A percentile compares a stretch with the other conserved stretches of the same genome.
Evolutionary conservation across 2,797 vertebrate species (phyloP).

Genomic region (Pterois miles): DNA sequence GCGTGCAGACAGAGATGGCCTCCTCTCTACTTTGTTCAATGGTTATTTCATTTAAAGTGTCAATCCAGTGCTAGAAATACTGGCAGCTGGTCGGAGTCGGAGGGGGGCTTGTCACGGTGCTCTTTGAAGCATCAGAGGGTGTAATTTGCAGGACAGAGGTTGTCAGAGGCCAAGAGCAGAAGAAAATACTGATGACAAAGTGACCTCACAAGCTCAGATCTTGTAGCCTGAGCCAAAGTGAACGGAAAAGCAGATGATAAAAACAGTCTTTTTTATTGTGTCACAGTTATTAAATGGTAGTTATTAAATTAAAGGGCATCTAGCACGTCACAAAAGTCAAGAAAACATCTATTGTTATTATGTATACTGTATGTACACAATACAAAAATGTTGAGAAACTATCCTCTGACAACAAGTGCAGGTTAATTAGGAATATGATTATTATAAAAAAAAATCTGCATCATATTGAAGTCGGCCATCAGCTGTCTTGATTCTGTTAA

Average conservation of each 20-base stretch:
- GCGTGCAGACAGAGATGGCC: slow-evolving; percentile 62
- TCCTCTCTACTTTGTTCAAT: slow-evolving; percentile 54
- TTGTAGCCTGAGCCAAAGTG: slow-evolving; percentile 21
- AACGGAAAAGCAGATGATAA: slow-evolving; percentile 34
- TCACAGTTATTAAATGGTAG: neutral
- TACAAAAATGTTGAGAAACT: neutral
- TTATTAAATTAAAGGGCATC: neutral
- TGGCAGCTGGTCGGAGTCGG: slow-evolving; percentile 57
- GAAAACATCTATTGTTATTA: neutral
- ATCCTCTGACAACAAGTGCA: neutral
- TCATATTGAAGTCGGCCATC: no score
- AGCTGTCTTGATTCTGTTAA: no score
- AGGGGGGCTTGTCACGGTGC: slow-evolving; percentile 54
- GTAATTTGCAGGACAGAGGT: slow-evolving; percentile 53
- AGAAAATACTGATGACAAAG: slow-evolving; percentile 59
- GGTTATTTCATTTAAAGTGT: slow-evolving; percentile 80
- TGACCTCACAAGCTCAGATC: slow-evolving; percentile 35
- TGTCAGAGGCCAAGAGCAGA: slow-evolving; percentile 48
- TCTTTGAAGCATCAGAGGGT: slow-evolving; percentile 56
- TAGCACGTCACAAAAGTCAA: neutral
- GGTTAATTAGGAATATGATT: neutral
- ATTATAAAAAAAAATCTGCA: no score
- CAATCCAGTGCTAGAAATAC: slow-evolving; percentile 61
- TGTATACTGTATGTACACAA: neutral
- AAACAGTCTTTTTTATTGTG: neutral